Percentiles rank a stretch among this genome's conserved stretches.
These are phyloP conservation scores for Trichechus manatus DNA, from an alignment of 2,113 vertebrate species.

Conservation along the genomic window DNA sequence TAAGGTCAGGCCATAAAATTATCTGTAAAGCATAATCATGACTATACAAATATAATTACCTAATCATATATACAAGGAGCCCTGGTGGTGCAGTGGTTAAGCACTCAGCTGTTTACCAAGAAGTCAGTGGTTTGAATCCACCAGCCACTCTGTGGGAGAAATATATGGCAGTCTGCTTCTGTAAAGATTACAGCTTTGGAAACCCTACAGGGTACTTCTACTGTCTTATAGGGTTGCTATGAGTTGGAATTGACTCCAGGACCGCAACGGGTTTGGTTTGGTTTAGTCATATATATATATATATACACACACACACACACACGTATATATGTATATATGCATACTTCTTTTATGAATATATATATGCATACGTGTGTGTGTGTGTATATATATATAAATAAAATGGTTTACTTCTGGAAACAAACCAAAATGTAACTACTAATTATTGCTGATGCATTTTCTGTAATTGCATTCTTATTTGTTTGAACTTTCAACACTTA, in stretches of 20 bases:
- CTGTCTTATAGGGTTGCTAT: no score
- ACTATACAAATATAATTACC: slow-evolving; percentile 21
- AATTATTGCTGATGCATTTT: neutral
- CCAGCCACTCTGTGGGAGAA: neutral
- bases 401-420: neutral
- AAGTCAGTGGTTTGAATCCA: neutral
- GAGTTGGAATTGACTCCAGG: neutral
- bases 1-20: slow-evolving; percentile 32
- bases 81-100: neutral
- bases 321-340: no score
- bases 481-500: neutral
- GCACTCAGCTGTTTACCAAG: neutral
- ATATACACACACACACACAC: no score
- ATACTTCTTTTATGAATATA: no score
- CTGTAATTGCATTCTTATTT: neutral
- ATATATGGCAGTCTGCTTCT: neutral
- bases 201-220: no score
- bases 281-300: neutral
- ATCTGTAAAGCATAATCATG: neutral
- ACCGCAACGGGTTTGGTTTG: neutral
- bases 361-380: no score
- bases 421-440: slow-evolving; percentile 6
- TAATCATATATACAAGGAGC: neutral
- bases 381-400: no score
- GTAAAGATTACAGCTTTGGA: neutral